phyloP scores from a whole-genome alignment of 1,140 invertebrate genomes.

The Palaemon carinicauda region DNA sequence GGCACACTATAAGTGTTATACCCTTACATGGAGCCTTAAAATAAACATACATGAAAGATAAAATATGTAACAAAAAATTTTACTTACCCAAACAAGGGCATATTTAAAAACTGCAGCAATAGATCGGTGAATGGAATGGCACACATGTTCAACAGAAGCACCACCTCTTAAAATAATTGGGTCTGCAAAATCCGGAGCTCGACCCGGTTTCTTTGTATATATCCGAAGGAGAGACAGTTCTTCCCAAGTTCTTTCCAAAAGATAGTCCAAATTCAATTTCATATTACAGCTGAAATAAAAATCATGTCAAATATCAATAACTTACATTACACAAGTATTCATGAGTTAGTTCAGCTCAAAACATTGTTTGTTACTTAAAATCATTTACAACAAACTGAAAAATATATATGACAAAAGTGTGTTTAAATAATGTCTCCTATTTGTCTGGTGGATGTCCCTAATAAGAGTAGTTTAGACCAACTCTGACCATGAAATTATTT shows the following conservation, averaged over 20 bases:
- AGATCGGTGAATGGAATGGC: constrained; percentile 95
- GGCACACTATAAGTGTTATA: neutral
- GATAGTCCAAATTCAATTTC: constrained; percentile 97
- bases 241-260: constrained; percentile 94
- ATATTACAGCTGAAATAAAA: constrained; percentile 88
- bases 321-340: neutral
- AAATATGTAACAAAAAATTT: constrained; percentile 38
- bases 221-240: constrained; percentile 92
- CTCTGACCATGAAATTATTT: too few species aligned
- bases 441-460: too few species aligned
- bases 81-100: constrained; percentile 89
- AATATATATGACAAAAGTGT: too few species aligned
- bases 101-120: constrained; percentile 94
- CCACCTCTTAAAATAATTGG: constrained; percentile 91
- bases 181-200: constrained; percentile 94
- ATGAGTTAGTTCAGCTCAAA: neutral
- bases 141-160: constrained; percentile 95
- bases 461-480: too few species aligned
- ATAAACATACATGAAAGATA: neutral
- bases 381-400: too few species aligned
- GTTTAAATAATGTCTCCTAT: too few species aligned
- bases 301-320: neutral
- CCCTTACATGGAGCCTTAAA: too few species aligned
- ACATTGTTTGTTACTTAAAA: neutral
- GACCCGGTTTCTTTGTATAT: constrained; percentile 98